phyloP scores from a whole-genome alignment of 2,888 invertebrate genomes.

The Tetramorium bicarinatum region DNA sequence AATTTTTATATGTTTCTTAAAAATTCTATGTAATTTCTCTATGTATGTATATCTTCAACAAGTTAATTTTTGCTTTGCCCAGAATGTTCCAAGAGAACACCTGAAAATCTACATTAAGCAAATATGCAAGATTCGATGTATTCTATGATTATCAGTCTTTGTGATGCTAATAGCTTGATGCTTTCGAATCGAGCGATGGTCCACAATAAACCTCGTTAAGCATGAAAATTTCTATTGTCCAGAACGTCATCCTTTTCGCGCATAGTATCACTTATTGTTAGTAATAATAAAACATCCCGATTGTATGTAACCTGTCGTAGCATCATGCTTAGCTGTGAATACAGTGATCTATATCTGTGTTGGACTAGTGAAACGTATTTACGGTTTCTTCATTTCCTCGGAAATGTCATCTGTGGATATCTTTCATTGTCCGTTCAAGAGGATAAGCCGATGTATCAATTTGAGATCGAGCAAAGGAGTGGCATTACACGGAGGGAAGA shows the following conservation, averaged over 20 bases:
- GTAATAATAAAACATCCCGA: not conserved
- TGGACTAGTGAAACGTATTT: not conserved
- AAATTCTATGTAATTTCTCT: not conserved
- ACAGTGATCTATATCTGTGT: not conserved
- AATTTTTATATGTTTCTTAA: not conserved
- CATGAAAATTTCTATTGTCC: slow-evolving; percentile 30
- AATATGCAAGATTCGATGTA: slow-evolving; percentile 13
- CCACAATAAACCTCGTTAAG: slow-evolving; percentile 37
- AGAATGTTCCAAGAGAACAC: not conserved
- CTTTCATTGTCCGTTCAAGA: not conserved
- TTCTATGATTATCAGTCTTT: slow-evolving; percentile 11
- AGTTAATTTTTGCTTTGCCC: not conserved
- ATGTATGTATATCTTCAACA: not conserved
- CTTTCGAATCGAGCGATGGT: slow-evolving; percentile 17
- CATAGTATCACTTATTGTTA: not conserved
- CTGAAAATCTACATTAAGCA: slow-evolving; percentile 23
- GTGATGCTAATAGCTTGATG: not conserved
- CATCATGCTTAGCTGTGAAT: not conserved
- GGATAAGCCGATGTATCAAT: not conserved
- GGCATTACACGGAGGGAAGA: not conserved
- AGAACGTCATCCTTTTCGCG: not conserved
- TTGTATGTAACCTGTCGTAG: not conserved
- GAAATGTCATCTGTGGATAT: not conserved
- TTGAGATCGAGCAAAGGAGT: not conserved
- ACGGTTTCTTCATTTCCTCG: not conserved